Evolutionary conservation across 2,113 vertebrate genomes (phyloP).

Genomic region (Grallaria varia): DNA sequence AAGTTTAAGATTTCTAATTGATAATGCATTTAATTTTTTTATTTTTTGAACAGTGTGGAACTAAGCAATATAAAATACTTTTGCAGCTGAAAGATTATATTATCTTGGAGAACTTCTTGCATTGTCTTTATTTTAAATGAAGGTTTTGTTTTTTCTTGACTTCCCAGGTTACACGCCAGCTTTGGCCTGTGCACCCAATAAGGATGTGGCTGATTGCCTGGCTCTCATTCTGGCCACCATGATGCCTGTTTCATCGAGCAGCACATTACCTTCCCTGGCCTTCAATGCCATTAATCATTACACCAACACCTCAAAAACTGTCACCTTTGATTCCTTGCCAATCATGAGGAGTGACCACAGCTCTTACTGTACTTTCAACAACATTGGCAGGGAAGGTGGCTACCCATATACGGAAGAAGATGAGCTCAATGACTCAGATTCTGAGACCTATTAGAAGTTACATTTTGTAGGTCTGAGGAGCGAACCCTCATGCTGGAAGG

Average conservation of each 20-base stretch:
- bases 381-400: conserved; percentile 87
- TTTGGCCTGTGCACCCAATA: conserved; percentile 96
- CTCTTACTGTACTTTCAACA: conserved; percentile 96
- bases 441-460: conserved; percentile 91
- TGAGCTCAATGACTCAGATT: conserved; percentile 96
- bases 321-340: conserved; percentile 92
- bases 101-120: background rate
- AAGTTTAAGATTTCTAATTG: background rate
- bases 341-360: conserved; percentile 86
- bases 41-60: background rate
- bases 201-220: conserved; percentile 97
- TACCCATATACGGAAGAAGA: conserved; percentile 88
- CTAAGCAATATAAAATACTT: background rate
- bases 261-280: conserved; percentile 82
- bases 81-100: background rate
- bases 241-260: conserved; percentile 94
- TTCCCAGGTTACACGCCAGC: conserved; percentile 93
- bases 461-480: background rate
- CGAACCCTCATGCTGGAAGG: conserved; percentile 18
- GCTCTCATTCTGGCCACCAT: conserved; percentile 98
- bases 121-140: background rate
- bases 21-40: background rate
- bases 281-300: conserved; percentile 96
- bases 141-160: background rate
- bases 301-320: conserved; percentile 93